Evolutionary conservation across 2,888 invertebrate genomes (phyloP).

Genomic region (Tortricodes alternella): DNA sequence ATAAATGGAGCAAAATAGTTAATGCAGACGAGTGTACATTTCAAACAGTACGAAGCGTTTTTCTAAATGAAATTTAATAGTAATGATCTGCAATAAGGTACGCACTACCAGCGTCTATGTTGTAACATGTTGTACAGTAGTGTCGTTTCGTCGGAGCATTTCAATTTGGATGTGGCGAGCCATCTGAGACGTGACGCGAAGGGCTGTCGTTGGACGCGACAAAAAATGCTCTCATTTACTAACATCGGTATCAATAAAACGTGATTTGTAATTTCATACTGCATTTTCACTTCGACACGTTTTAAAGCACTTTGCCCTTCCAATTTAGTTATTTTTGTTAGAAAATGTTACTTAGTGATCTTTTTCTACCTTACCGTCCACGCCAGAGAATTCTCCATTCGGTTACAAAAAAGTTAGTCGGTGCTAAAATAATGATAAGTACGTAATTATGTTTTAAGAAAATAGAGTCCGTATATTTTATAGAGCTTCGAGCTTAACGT

Average conservation of each 20-base stretch:
- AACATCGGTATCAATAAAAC: conserved; percentile 70
- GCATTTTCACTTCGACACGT: conserved; percentile 74
- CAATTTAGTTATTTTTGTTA: conserved; percentile 64
- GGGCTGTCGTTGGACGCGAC: conserved; percentile 44
- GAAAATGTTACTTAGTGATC: conserved; percentile 32
- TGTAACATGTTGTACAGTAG: background rate
- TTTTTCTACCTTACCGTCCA: conserved; percentile 6
- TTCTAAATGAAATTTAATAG: conserved; percentile 29
- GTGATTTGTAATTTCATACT: conserved; percentile 80
- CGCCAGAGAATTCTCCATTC: background rate
- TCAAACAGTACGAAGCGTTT: conserved; percentile 20
- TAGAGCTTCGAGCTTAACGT: background rate
- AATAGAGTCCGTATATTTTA: background rate
- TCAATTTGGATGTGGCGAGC: conserved; percentile 58
- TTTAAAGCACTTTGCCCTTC: conserved; percentile 71
- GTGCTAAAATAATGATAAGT: background rate
- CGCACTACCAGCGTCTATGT: conserved; percentile 35
- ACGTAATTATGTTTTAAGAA: background rate
- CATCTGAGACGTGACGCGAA: conserved; percentile 53
- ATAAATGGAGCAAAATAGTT: conserved; percentile 51
- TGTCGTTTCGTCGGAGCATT: conserved; percentile 40
- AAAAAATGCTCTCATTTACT: conserved; percentile 77
- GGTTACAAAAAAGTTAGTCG: background rate
- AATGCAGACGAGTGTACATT: conserved; percentile 48
- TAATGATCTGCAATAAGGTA: conserved; percentile 29